Conservation (phyloP, 2,888 invertebrate genomes). For the Lepidonotus clava region DNA sequence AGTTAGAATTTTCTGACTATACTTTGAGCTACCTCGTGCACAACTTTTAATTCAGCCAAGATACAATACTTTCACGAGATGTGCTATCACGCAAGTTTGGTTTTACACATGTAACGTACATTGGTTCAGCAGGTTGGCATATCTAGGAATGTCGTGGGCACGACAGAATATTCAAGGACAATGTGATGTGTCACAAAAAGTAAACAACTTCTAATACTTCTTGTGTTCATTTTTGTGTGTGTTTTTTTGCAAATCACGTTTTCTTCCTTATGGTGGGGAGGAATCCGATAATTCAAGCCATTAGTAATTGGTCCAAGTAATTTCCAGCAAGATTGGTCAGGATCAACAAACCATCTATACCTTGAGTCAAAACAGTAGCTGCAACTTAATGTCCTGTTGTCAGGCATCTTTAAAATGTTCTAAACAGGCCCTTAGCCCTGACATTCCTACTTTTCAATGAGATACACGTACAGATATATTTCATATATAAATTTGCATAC, state of each 20-base stretch:
- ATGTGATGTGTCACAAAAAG: background rate
- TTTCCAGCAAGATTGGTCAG: background rate
- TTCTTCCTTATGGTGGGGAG: background rate
- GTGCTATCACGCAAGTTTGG: background rate
- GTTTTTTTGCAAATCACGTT: conserved; percentile 34
- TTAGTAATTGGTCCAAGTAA: conserved; percentile 39
- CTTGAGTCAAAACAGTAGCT: background rate
- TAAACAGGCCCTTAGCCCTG: no score
- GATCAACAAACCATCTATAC: background rate
- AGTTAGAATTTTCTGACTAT: no score
- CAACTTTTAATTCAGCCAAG: background rate
- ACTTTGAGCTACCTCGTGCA: no score
- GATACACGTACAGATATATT: background rate
- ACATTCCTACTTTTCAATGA: background rate
- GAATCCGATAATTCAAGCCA: conserved; percentile 30
- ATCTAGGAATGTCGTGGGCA: background rate
- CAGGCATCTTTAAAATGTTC: background rate
- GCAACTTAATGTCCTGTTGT: background rate
- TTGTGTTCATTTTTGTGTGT: background rate
- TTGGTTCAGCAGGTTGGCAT: conserved; percentile 33
- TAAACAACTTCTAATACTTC: background rate
- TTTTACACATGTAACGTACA: background rate
- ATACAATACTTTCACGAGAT: background rate
- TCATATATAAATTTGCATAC: conserved; percentile 23
- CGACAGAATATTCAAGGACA: background rate